Evolutionary conservation across 2,888 invertebrate species (phyloP), one percentile per base, ranked within the genome.

Genomic region (Anoplius nigerrimus): DNA sequence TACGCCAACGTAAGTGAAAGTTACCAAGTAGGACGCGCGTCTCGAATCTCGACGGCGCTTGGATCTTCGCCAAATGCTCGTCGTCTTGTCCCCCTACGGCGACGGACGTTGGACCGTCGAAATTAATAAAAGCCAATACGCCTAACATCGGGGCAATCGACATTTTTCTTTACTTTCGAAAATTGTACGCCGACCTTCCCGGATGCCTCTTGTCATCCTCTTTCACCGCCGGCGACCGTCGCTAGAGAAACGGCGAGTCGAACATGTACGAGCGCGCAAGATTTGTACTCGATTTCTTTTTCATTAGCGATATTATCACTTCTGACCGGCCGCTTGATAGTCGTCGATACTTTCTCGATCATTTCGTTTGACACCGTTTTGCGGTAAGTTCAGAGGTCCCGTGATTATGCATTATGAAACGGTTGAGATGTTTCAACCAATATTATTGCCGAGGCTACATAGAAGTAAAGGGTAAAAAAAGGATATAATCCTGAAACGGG

Each of bases 1-100:
- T 86, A 87, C 85, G 87, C 82, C 84, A 86, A 82, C 83, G 74
- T 80, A 86, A 88, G 88, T 88, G 88, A 88, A 88, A 88, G 88
- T 88, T 86, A 78, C 80, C 85, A 88, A 88, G 88, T 88, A 87
- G 88, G 87, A 86, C 88, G 83, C 78, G 77, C 81, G 79, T 81
- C 82, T 81, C 77, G 81, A 82, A 82, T 83, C 81, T 72, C 75
- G 73, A 71, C 73, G 76, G 71, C 74, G 75, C 78, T 75, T 76
- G 81, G 83, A 83, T 81, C 79, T 81, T 86, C 83, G 86, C 85
- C 85, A 85, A 85, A 86, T 82, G 78, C 81, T 84, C 83, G 76
- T 83, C 84, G 72, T 72, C 65, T 27, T 68, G 61, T 69, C 72
- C 69, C 66, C 72, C 70, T 57, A 52, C 65, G 65, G 45, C 16